phyloP scores from a whole-genome alignment of 2,113 vertebrate species.

The Addax nasomaculatus region DNA sequence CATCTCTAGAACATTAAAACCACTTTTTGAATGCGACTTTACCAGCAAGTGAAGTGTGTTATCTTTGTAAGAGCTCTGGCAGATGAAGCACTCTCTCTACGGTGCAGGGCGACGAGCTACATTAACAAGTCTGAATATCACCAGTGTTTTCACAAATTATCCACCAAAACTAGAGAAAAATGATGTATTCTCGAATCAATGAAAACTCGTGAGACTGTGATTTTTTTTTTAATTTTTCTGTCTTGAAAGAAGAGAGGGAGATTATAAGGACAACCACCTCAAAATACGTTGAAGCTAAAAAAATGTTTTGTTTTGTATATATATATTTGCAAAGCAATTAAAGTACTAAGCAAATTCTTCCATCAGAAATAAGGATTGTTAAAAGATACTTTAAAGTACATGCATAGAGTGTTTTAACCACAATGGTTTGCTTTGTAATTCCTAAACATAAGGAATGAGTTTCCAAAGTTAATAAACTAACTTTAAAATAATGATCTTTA shows the following conservation, averaged over 20 bases:
- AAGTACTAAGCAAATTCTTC: neutral
- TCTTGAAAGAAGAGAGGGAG: neutral
- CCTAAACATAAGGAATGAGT: neutral
- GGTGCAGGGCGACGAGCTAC: neutral
- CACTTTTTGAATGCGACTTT: neutral
- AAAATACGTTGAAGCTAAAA: neutral
- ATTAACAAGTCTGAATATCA: neutral
- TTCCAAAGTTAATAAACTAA: neutral
- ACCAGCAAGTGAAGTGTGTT: slow-evolving; percentile 14
- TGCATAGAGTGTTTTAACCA: neutral
- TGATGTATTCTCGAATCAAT: neutral
- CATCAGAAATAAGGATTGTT: neutral
- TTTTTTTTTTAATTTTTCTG: neutral
- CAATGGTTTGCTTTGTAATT: neutral
- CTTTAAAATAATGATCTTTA: neutral
- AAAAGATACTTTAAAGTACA: neutral
- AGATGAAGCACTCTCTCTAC: neutral
- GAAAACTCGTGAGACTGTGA: neutral
- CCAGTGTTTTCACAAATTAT: slow-evolving; percentile 6
- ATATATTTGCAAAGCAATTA: neutral
- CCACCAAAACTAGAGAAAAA: neutral
- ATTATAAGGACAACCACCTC: neutral
- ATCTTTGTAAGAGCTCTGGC: neutral
- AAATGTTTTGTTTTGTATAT: neutral
- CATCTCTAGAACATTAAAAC: slow-evolving; percentile 59